Conservation (phyloP, 2,888 invertebrate genomes). For the Tanytarsus gracilentus region DNA sequence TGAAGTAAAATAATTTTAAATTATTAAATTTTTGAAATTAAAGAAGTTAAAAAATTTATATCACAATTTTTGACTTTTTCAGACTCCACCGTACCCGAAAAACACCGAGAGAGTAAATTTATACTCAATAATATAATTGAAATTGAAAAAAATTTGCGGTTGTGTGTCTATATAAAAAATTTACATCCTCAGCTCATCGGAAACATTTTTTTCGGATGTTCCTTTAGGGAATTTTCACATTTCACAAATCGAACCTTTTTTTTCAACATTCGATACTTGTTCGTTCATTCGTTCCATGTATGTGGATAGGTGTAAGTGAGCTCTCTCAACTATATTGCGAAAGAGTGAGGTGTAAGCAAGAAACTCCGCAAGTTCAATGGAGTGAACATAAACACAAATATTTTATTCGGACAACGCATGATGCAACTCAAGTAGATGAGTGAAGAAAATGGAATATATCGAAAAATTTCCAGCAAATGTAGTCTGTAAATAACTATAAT, state of each 20-base stretch:
- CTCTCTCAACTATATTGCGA: no score
- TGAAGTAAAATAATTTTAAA: no score
- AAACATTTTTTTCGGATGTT: slow-evolving; percentile 1
- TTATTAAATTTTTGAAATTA: no score
- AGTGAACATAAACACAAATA: slow-evolving; percentile 24
- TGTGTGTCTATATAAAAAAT: slow-evolving; percentile 15
- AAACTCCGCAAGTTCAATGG: not conserved
- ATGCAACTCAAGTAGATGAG: slow-evolving; percentile 19
- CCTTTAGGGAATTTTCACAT: slow-evolving; percentile 16
- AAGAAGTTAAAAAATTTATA: no score
- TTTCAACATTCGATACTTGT: not conserved
- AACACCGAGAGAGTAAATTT: no score
- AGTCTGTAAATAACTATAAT: slow-evolving; percentile 22
- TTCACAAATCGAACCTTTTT: slow-evolving; percentile 23
- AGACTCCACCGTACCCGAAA: no score
- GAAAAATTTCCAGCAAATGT: not conserved
- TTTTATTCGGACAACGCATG: slow-evolving; percentile 25
- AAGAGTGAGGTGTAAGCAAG: not conserved
- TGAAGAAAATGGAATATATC: not conserved
- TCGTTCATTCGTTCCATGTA: not conserved
- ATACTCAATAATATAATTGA: slow-evolving; percentile 29
- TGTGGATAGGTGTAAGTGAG: no score
- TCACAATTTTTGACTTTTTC: no score
- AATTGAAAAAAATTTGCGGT: slow-evolving; percentile 23
- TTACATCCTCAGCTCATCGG: slow-evolving; percentile 20